phyloP scores from a whole-genome alignment of 2,113 vertebrate genomes.

The Cyanistes caeruleus region DNA sequence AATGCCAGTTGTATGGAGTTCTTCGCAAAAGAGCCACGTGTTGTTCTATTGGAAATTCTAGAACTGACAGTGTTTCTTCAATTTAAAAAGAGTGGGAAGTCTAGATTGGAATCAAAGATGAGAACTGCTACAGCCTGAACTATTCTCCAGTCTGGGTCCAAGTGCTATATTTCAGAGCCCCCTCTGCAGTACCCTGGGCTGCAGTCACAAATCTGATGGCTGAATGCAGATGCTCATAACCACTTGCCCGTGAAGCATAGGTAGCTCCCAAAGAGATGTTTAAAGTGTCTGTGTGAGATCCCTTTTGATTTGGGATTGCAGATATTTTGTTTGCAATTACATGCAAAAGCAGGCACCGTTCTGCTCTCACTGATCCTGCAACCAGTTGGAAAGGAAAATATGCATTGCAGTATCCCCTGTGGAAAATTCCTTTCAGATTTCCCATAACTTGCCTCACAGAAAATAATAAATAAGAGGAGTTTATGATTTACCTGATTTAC shows the following conservation, averaged over 20 bases:
- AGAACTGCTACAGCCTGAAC: not conserved
- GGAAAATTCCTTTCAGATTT: not conserved
- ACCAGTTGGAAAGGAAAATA: not conserved
- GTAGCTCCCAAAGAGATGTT: not conserved
- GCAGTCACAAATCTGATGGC: not conserved
- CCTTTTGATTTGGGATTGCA: not conserved
- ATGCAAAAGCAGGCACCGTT: not conserved
- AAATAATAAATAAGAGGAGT: not conserved
- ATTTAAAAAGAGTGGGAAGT: not conserved
- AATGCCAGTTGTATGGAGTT: not conserved
- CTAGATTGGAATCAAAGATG: not conserved
- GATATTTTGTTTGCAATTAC: not conserved
- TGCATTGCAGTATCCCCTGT: not conserved
- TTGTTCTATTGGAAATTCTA: not conserved
- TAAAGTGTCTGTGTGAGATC: not conserved
- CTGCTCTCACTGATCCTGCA: not conserved
- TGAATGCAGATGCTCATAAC: not conserved
- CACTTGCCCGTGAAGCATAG: rapidly evolving
- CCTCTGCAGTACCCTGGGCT: not conserved
- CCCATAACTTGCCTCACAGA: not conserved
- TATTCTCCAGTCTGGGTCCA: not conserved
- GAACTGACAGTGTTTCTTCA: not conserved
- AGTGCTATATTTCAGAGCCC: not conserved
- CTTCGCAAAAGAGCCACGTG: not conserved
- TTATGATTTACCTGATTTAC: not conserved